Percentiles rank a stretch among this genome's conserved stretches.
phyloP scores from a whole-genome alignment of 1,140 invertebrate species.

The Magallana gigas region DNA sequence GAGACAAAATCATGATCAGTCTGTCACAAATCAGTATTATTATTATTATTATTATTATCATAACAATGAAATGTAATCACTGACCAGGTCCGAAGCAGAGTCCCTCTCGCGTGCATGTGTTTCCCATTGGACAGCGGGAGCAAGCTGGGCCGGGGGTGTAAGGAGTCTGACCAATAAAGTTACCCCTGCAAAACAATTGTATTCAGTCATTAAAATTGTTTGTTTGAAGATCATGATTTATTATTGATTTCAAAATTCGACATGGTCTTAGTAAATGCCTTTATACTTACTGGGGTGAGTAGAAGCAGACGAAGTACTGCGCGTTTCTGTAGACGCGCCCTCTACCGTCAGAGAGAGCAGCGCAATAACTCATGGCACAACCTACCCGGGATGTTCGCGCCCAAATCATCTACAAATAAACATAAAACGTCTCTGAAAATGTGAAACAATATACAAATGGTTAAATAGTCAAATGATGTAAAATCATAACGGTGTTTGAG shows the following conservation, averaged over 20 bases:
- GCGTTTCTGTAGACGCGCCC: constrained; percentile 49
- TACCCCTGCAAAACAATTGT: constrained; percentile 43
- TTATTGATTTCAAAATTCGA: neutral
- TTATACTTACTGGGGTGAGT: constrained; percentile 51
- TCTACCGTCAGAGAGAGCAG: constrained; percentile 40
- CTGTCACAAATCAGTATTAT: too few relatives aligned
- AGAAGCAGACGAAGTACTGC: constrained; percentile 57
- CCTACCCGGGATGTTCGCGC: constrained; percentile 47
- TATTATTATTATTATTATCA: too few relatives aligned
- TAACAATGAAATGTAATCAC: neutral
- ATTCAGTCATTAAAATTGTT: neutral
- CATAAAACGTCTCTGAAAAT: too few relatives aligned
- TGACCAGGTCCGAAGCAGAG: constrained; percentile 47
- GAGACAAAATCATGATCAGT: neutral
- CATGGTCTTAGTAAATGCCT: too few relatives aligned
- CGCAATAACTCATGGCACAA: constrained; percentile 52
- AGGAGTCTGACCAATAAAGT: constrained; percentile 47
- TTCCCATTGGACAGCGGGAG: constrained; percentile 26
- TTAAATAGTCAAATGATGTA: too few relatives aligned
- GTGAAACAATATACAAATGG: too few relatives aligned
- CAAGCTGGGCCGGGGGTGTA: constrained; percentile 45
- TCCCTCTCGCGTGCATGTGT: constrained; percentile 36
- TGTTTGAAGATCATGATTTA: neutral
- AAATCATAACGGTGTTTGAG: too few relatives aligned
- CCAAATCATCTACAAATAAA: constrained; percentile 52